Evolutionary conservation across 2,113 vertebrate species (phyloP), one percentile per base, ranked within the genome.

Genomic region (Nibea albiflora): DNA sequence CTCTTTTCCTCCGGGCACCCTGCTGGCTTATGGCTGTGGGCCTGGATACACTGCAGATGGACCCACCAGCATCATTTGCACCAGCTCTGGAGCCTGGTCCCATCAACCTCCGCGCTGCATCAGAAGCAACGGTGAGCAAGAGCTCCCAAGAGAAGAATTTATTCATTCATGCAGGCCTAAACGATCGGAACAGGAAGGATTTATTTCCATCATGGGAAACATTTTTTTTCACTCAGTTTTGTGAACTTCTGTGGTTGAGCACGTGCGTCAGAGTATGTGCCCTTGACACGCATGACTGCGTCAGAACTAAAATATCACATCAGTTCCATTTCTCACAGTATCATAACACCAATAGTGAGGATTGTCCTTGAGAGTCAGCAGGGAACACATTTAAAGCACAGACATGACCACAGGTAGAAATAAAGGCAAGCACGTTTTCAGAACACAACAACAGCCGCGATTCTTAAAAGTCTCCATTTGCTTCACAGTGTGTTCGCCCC

Each of bases 401-500:
- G 35, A 56, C 57, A 12, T 56, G 22, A 52, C 44, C 67, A 64
- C 75, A 71, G 60, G 69, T 63, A 75, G 63, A 79, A 76, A 78
- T 73, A 5, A 66, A 1, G 4, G 10, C 57, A 52, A 53, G 57
- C 58, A 24, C 42, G 31, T 73, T 72, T 72, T 44, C 17, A 35
- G 12, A 11, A 17, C 49, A 31, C 49, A 54, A 14, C 42, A 15
- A n/a, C 42, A 75, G 61, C 63, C 3, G 20, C 24, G 35, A n/a
- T 22, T 35, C 3, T 44, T 64, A 20, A 46, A 39, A 46, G 56
- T n/a, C 20, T 47, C 44, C 42, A 0, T 16, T 9, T n/a, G 73
- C 16, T 56, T 68, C 47, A 3, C 91, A 98, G 98, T 96, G 81
- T 99, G 98, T 90, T 95, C 95, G 28, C 96, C 96, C 49, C 98